These are phyloP conservation scores for Romanogobio albipinnatus DNA, from an alignment of 2,113 vertebrate species.

Conservation along the genomic window DNA sequence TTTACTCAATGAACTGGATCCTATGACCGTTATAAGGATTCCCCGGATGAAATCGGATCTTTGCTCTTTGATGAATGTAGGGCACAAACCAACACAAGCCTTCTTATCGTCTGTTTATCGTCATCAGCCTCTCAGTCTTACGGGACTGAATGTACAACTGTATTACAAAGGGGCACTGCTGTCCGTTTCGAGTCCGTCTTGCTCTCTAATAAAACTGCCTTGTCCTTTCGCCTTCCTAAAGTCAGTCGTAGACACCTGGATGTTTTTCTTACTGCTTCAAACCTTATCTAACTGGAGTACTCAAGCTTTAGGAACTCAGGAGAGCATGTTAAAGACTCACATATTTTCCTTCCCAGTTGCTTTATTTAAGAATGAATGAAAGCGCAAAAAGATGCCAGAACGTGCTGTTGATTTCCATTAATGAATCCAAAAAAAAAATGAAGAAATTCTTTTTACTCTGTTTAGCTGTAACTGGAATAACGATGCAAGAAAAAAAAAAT, in stretches of 20 bases:
- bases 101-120: slow-evolving; percentile 56
- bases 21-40: slow-evolving; percentile 38
- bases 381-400: slow-evolving; percentile 51
- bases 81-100: slow-evolving; percentile 65
- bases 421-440: slow-evolving; percentile 61
- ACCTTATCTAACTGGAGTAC: slow-evolving; percentile 66
- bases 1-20: not conserved
- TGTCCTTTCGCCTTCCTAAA: slow-evolving; percentile 57
- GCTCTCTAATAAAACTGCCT: slow-evolving; percentile 40
- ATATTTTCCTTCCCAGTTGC: slow-evolving; percentile 51
- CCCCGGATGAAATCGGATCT: slow-evolving; percentile 63
- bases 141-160: slow-evolving; percentile 56
- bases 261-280: slow-evolving; percentile 65
- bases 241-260: slow-evolving; percentile 71
- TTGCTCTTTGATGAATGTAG: slow-evolving; percentile 75
- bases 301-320: slow-evolving; percentile 57
- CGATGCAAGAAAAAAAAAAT: slow-evolving; percentile 37
- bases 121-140: slow-evolving; percentile 54
- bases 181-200: slow-evolving; percentile 54
- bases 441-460: slow-evolving; percentile 69
- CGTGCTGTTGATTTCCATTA: slow-evolving; percentile 58
- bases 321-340: slow-evolving; percentile 63
- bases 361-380: slow-evolving; percentile 51
- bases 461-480: slow-evolving; percentile 61
- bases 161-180: slow-evolving; percentile 49